Conservation (phyloP, 2,113 vertebrate species). For the Emydura subglobosa region DNA sequence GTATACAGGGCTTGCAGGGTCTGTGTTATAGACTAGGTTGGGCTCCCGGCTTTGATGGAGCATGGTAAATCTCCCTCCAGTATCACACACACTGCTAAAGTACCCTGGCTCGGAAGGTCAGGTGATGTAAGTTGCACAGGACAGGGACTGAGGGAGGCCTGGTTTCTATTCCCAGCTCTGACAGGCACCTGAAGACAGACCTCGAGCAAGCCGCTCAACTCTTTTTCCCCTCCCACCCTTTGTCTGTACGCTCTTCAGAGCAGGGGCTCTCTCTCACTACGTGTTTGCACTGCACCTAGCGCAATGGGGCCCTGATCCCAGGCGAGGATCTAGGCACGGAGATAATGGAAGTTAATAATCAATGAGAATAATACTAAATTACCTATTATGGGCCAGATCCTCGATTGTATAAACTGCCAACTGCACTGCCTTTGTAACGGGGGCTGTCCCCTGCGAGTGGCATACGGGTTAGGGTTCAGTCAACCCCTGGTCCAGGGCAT, state of each 20-base stretch:
- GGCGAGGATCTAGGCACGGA: neutral
- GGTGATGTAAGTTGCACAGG: neutral
- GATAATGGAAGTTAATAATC: neutral
- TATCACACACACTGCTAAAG: neutral
- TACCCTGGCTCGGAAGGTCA: neutral
- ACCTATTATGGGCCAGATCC: neutral
- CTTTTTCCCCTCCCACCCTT: neutral
- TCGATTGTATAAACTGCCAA: neutral
- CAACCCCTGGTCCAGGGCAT: neutral
- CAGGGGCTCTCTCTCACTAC: neutral
- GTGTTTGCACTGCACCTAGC: neutral
- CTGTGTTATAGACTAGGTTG: slow-evolving; percentile 41
- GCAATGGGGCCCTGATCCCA: neutral
- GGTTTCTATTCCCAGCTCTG: neutral
- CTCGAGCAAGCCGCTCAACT: slow-evolving; percentile 33
- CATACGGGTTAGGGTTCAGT: neutral
- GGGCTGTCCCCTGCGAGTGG: neutral
- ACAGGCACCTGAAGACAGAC: neutral
- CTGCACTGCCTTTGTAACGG: neutral
- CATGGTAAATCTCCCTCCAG: neutral
- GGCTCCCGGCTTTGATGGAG: slow-evolving; percentile 42
- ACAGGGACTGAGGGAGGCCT: neutral
- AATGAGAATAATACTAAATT: neutral
- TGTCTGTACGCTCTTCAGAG: neutral
- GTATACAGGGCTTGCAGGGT: slow-evolving; percentile 33